A percentile compares a stretch with the other conserved stretches of the same genome.
Evolutionary conservation across 2,888 invertebrate genomes (phyloP).

Genomic region (Polymixis flavicincta): DNA sequence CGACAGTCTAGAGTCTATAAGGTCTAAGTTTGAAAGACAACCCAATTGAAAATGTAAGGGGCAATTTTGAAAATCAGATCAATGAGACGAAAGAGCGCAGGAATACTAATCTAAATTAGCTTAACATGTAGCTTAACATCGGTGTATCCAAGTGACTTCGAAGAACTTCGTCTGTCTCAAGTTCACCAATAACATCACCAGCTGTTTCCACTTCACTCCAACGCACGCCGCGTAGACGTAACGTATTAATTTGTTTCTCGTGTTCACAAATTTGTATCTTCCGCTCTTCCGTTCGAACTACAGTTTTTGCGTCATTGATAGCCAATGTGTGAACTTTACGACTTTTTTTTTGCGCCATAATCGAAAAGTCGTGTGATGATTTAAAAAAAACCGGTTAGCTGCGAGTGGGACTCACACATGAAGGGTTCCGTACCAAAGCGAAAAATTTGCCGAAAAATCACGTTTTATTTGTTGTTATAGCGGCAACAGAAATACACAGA

Average conservation of each 20-base stretch:
- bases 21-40: neutral
- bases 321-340: slow-evolving; percentile 64
- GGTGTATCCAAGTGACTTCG: slow-evolving; percentile 32
- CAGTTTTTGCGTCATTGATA: slow-evolving; percentile 67
- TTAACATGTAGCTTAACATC: slow-evolving; percentile 21
- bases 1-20: too few species aligned
- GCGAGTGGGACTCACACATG: too few species aligned
- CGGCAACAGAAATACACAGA: too few species aligned
- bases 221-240: slow-evolving; percentile 64
- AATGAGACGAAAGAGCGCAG: neutral
- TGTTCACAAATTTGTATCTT: slow-evolving; percentile 88
- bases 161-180: slow-evolving; percentile 52
- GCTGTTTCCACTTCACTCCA: slow-evolving; percentile 84
- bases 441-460: too few species aligned
- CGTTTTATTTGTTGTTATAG: too few species aligned
- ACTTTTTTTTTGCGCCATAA: slow-evolving; percentile 62
- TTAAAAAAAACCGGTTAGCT: slow-evolving; percentile 24
- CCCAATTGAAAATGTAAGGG: neutral
- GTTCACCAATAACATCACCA: slow-evolving; percentile 66
- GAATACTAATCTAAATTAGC: slow-evolving; percentile 25
- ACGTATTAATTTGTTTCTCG: slow-evolving; percentile 87
- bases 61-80: neutral
- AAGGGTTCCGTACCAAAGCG: too few species aligned
- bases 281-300: slow-evolving; percentile 78
- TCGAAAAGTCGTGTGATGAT: slow-evolving; percentile 61